Conservation (phyloP, 2,888 invertebrate genomes). For the Drosophila formosana region DNA sequence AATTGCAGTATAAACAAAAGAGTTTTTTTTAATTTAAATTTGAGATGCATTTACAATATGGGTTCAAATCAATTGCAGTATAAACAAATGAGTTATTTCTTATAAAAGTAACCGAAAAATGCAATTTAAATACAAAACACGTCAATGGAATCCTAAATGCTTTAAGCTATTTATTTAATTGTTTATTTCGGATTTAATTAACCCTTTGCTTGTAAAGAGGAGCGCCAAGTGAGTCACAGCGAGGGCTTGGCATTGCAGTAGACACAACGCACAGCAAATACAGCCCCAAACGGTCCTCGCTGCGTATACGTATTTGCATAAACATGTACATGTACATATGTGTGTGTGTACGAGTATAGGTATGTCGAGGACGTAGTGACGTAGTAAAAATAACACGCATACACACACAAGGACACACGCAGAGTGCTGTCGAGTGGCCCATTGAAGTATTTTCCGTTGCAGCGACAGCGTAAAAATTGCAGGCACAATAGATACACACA, state of each 20-base stretch:
- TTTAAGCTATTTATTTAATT: too few species aligned
- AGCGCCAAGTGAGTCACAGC: conserved; percentile 10
- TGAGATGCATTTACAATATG: too few species aligned
- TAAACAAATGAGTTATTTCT: too few species aligned
- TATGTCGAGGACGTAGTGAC: conserved; percentile 65
- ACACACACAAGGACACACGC: conserved; percentile 12
- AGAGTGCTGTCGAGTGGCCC: conserved; percentile 51
- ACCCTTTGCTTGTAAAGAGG: neutral
- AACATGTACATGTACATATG: neutral
- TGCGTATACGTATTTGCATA: neutral
- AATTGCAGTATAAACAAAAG: too few species aligned
- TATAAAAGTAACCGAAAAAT: too few species aligned
- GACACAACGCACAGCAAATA: conserved; percentile 7
- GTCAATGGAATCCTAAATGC: too few species aligned
- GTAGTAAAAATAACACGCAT: conserved; percentile 56
- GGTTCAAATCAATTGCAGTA: too few species aligned
- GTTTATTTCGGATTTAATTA: neutral
- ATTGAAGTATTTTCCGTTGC: conserved; percentile 68
- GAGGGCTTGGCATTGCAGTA: conserved; percentile 10
- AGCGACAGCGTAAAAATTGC: conserved; percentile 74
- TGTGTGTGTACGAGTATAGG: conserved; percentile 11
- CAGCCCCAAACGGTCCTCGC: neutral
- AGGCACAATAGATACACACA: conserved; percentile 60
- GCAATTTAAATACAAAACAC: too few species aligned
- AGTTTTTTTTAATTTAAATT: too few species aligned